phyloP scores from a whole-genome alignment of 2,797 vertebrate species.

The Novumbra hubbsi region DNA sequence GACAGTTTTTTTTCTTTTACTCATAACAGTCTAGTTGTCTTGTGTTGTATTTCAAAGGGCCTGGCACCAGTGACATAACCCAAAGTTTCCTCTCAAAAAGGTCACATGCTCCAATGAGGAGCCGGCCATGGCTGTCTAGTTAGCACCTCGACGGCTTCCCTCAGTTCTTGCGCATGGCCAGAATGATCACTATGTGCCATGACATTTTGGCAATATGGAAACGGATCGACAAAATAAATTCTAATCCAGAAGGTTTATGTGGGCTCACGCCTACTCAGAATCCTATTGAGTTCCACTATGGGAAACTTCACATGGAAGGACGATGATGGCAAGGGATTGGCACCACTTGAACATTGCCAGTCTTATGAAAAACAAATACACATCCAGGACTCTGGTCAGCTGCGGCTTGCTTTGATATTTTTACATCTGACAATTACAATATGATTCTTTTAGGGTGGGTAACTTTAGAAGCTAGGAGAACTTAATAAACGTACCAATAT shows the following conservation, averaged over 20 bases:
- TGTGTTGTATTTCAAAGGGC: background rate
- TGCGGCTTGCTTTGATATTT: background rate
- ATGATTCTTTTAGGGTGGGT: no score
- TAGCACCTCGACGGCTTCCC: constrained; percentile 60
- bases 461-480: no score
- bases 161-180: constrained; percentile 56
- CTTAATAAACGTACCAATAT: no score
- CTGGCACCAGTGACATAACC: background rate
- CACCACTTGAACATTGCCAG: constrained; percentile 22
- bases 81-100: constrained; percentile 46
- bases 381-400: background rate
- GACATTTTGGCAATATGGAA: constrained; percentile 75
- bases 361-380: constrained; percentile 17
- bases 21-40: no score
- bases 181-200: constrained; percentile 72
- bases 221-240: constrained; percentile 52
- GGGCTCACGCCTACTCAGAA: constrained; percentile 61
- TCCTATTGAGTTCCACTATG: constrained; percentile 56
- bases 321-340: constrained; percentile 57
- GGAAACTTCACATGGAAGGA: constrained; percentile 52
- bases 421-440: background rate
- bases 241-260: constrained; percentile 74
- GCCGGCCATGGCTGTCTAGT: constrained; percentile 58
- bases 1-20: no score
- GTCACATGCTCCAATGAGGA: constrained; percentile 38